Base-by-base conservation (phyloP, 2,888 invertebrate species). In the Eudasyphora cyanicolor region DNA sequence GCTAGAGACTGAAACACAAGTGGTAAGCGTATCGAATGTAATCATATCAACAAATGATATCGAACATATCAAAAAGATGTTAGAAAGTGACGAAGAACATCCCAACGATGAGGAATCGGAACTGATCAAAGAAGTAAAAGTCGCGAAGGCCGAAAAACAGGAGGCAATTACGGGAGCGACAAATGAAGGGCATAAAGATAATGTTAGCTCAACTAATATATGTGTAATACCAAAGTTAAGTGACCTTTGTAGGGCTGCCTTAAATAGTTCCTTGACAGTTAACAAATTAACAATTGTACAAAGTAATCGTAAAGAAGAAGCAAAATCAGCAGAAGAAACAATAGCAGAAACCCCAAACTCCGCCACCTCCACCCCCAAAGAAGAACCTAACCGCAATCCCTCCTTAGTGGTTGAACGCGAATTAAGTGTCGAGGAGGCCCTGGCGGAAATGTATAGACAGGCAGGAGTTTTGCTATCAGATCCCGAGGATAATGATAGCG, bases 161-260 rank as follows among this genome's bases (percentile, higher is more conserved):
- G 12, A 57, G 19, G n/a, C n/a, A n/a, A n/a, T n/a, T 73, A 76
- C 45, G n/a, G 42, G 24, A 76, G 79, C 45, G 24, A 70, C 51
- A 73, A 79, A 69, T 79, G 75, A 67, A 77, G 74, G 62, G 75
- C 62, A 1, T 74, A 79, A 76, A 49, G 62, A 73, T 62, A 76
- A 76, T 62, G 76, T 57, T 62, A 42, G 67, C 21, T 62, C 67
- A 77, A 77, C 75, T 5, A 45, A 83, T 76, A 78, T 70, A 64
- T 86, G 75, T 73, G 74, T 82, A 84, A 89, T 91, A 90, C 91
- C 92, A 89, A 92, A 92, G 90, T 89, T 92, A 92, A 92, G 92
- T 92, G 92, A 91, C 91, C 92, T 92, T 91, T 92, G 92, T 89
- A 91, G 91, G 89, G 89, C 88, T 91, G 92, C 92, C 91, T 91